These are phyloP conservation scores for Poecilia latipinna DNA, from an alignment of 2,113 vertebrate species.

Conservation along the genomic window DNA sequence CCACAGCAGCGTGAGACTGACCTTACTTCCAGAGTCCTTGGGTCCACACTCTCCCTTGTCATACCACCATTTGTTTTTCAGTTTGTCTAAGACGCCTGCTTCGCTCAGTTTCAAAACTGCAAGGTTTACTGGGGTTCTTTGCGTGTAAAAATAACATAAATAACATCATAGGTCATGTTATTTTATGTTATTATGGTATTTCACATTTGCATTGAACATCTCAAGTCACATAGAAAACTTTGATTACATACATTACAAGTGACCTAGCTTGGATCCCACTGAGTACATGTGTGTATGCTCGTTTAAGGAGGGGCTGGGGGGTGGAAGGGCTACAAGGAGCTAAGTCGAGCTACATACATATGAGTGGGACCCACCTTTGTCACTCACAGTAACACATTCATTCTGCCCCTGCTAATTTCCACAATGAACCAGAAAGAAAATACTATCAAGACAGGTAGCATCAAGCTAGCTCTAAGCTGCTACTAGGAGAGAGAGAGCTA, in stretches of 20 bases:
- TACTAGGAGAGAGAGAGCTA: conserved; percentile 16
- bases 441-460: conserved; percentile 91
- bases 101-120: conserved; percentile 99
- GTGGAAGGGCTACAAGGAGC: conserved; percentile 78
- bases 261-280: conserved; percentile 95
- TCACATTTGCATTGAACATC: conserved; percentile 94
- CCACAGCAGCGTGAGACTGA: conserved; percentile 88
- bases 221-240: conserved; percentile 73
- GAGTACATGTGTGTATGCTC: conserved; percentile 86
- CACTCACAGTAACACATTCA: conserved; percentile 96
- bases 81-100: conserved; percentile 99
- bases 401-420: conserved; percentile 87
- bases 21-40: conserved; percentile 99
- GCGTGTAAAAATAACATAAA: conserved; percentile 99
- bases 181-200: conserved; percentile 99
- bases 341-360: conserved; percentile 89
- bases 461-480: conserved; percentile 26
- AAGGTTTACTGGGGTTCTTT: conserved; percentile 99
- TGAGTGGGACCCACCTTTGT: conserved; percentile 95
- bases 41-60: conserved; percentile 99
- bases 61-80: conserved; percentile 99
- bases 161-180: conserved; percentile 99
- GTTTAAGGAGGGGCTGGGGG: conserved; percentile 69
- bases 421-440: conserved; percentile 79
- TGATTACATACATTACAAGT: conserved; percentile 72